A percentile compares a stretch with the other conserved stretches of the same genome.
Evolutionary conservation across 2,888 invertebrate species (phyloP).

Genomic region (Apeira syringaria): DNA sequence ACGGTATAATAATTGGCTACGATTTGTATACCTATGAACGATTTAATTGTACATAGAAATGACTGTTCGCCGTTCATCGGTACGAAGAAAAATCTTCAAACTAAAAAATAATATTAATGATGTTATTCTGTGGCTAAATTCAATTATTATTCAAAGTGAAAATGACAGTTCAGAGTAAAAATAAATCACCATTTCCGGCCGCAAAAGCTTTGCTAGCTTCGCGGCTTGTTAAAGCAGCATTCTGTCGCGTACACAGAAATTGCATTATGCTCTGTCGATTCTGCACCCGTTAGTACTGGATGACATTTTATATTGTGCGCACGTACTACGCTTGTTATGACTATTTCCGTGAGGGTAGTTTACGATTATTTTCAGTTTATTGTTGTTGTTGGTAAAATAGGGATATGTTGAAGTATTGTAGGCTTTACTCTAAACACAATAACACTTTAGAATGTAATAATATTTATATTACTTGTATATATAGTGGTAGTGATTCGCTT

Average conservation of each 20-base stretch:
- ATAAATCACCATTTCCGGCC: slow-evolving; percentile 14
- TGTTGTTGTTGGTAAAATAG: slow-evolving; percentile 1
- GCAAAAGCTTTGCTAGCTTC: slow-evolving; percentile 13
- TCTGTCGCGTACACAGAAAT: slow-evolving; percentile 21
- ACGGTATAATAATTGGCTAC: no score
- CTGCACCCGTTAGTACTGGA: slow-evolving; percentile 8
- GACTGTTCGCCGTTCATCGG: no score
- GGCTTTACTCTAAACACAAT: no score
- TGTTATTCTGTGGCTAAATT: no score
- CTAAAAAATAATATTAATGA: no score
- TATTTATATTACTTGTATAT: no score
- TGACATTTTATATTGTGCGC: slow-evolving; percentile 19
- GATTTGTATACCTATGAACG: no score
- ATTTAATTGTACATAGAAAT: no score
- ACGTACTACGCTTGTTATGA: slow-evolving; percentile 19
- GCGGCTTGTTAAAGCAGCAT: slow-evolving; percentile 16
- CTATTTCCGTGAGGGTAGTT: slow-evolving; percentile 15
- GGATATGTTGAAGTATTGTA: no score
- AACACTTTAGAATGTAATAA: no score
- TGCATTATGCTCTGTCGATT: slow-evolving; percentile 25
- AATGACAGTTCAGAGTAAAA: slow-evolving; percentile 1
- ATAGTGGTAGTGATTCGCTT: no score
- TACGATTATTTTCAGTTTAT: slow-evolving; percentile 17
- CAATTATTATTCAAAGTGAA: neutral
- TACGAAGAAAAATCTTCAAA: no score